These are phyloP conservation scores for Temnothorax rugatulus DNA, from an alignment of 2,888 invertebrate genomes.

Conservation along the genomic window DNA sequence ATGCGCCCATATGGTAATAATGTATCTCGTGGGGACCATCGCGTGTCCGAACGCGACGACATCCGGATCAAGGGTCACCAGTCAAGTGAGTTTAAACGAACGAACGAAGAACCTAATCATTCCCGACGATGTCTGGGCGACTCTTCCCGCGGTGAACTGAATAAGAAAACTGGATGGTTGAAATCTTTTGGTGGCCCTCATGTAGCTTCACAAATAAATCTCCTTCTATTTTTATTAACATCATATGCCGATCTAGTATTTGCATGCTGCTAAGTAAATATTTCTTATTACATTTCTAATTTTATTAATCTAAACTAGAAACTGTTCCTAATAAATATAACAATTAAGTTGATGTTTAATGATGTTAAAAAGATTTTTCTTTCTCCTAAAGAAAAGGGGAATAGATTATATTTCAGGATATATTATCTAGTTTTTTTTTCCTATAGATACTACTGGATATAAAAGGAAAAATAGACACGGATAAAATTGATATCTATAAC, in stretches of 20 bases:
- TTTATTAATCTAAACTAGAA: conserved; percentile 11
- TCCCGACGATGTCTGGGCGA: conserved; percentile 22
- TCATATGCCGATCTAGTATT: neutral
- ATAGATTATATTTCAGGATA: neutral
- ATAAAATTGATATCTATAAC: neutral
- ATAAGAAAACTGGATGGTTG: neutral
- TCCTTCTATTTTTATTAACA: neutral
- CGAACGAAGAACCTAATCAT: conserved; percentile 36
- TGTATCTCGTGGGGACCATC: conserved; percentile 53
- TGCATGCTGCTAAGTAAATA: neutral
- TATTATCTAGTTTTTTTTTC: neutral
- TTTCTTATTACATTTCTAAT: conserved; percentile 4
- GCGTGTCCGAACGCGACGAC: conserved; percentile 36
- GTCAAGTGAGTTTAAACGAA: conserved; percentile 29
- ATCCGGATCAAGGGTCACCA: conserved; percentile 54
- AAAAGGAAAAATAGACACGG: neutral
- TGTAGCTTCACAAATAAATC: neutral
- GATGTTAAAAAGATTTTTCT: no score
- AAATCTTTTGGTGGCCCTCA: neutral
- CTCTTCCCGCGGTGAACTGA: neutral
- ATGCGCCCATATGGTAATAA: conserved; percentile 54
- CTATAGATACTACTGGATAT: neutral
- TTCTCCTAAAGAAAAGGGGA: neutral
- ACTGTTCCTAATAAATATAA: neutral
- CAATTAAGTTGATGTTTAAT: neutral